A percentile compares a stretch with the other conserved stretches of the same genome.
phyloP scores from a whole-genome alignment of 2,113 vertebrate genomes.

The Lophura nycthemera region DNA sequence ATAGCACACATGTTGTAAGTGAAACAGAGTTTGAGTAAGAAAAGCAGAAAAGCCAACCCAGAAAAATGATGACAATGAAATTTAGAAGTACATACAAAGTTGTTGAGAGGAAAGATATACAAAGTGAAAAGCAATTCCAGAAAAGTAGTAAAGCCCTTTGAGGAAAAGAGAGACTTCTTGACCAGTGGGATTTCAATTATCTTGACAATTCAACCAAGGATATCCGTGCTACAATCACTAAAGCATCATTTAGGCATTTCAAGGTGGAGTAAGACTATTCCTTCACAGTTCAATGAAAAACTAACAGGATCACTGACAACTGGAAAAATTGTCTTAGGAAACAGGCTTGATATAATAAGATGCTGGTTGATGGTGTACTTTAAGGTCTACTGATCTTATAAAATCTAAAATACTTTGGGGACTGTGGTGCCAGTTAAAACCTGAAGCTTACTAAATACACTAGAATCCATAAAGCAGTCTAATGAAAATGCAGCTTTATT shows the following conservation, averaged over 20 bases:
- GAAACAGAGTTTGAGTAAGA: neutral
- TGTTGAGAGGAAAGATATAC: neutral
- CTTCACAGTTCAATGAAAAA: conserved; percentile 39
- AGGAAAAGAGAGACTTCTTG: neutral
- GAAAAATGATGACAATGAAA: neutral
- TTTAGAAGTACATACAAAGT: neutral
- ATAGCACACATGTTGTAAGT: neutral
- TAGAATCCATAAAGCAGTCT: neutral
- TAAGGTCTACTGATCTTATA: conserved; percentile 16
- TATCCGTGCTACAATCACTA: conserved; percentile 29
- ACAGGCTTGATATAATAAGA: neutral
- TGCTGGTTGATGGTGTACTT: neutral
- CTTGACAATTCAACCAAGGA: conserved; percentile 45
- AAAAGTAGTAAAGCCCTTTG: neutral
- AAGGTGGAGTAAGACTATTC: neutral
- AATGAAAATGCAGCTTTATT: conserved; percentile 5
- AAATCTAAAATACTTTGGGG: neutral
- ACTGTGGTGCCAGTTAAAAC: neutral
- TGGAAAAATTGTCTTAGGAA: conserved; percentile 28
- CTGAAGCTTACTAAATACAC: neutral
- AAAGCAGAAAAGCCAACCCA: neutral
- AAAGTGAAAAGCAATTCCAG: conserved; percentile 40
- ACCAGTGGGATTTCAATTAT: conserved; percentile 61
- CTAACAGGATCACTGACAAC: conserved; percentile 31
- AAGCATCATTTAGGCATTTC: conserved; percentile 23